A percentile compares a stretch with the other conserved stretches of the same genome.
These are phyloP conservation scores for Lasius platythorax DNA, from an alignment of 2,888 invertebrate genomes.

Conservation along the genomic window DNA sequence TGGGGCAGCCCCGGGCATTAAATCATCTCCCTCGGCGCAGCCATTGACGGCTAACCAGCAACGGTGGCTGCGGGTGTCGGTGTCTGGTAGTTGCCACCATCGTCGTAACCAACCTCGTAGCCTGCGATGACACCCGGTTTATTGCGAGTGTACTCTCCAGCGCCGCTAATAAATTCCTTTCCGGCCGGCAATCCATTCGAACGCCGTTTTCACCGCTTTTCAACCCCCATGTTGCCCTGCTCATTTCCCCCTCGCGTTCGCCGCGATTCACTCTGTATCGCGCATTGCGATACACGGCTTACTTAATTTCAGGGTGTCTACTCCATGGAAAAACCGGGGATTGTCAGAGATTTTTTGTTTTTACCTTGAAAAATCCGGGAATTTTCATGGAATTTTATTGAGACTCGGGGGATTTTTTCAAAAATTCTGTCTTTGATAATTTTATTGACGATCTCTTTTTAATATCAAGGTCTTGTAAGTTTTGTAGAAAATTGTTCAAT, in stretches of 20 bases:
- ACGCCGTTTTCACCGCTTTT: constrained; percentile 46
- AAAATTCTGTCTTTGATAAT: too few relatives aligned
- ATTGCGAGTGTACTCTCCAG: constrained; percentile 83
- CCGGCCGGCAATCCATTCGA: constrained; percentile 71
- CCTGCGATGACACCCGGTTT: constrained; percentile 83
- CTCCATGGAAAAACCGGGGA: too few relatives aligned
- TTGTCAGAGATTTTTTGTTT: too few relatives aligned
- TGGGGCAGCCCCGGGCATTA: constrained; percentile 81
- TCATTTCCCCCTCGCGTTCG: constrained; percentile 13
- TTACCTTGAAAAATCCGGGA: too few relatives aligned
- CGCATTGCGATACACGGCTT: background rate
- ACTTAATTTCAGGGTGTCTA: constrained; percentile 53
- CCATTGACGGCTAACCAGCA: constrained; percentile 47
- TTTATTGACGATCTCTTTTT: too few relatives aligned
- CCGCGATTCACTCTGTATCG: constrained; percentile 56
- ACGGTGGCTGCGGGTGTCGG: constrained; percentile 74
- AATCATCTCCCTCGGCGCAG: constrained; percentile 70
- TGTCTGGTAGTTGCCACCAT: constrained; percentile 82
- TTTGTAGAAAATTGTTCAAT: too few relatives aligned
- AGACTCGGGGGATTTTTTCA: too few relatives aligned
- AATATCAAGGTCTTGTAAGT: too few relatives aligned
- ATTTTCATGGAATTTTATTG: too few relatives aligned
- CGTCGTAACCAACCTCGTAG: constrained; percentile 81
- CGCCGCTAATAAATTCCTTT: constrained; percentile 83
- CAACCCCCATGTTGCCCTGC: background rate